Base-by-base conservation (phyloP, 2,888 invertebrate genomes). In the Sympetrum striolatum region DNA sequence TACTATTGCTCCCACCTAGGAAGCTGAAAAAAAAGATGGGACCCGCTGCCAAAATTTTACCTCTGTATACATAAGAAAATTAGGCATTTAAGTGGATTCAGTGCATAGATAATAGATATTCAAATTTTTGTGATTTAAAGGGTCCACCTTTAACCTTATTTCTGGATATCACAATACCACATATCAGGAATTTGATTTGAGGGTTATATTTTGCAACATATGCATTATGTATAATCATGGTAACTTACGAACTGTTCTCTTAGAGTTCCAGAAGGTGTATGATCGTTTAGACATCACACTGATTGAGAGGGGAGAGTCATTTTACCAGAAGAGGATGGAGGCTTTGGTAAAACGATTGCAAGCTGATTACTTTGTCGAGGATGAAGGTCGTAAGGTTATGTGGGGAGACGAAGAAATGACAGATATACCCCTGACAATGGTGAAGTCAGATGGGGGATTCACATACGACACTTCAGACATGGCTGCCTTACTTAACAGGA, bases 401-500 rank as follows among this genome's bases (percentile, higher is more conserved):
- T 98, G 98, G 96, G 93, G 92, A 91, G 95, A 95, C 15, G 95
- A 95, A 90, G 95, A 95, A 25, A 95, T 95, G 79, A 95, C 95
- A 91, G 96, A 95, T 12, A 96, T 99, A 91, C 99, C 99, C 0
- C 94, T 99, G 90, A 99, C 99, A 0, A 95, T 99, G 39, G 96
- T 99, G 0, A 99, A 99, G 94, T 98, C 98, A 1, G 99, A 99
- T 94, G 99, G 99, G 58, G 98, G 98, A 25, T 96, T 94, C 93
- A 99, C 99, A 0, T 99, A 99, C 93, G 99, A 99, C 93, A 99
- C 99, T 0, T 99, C 99, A 0, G 99, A 99, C 93, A 95, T 99
- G 96, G 98, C 99, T 1, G 96, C 98, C 4, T 96, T 99, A 31
- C 97, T 96, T 92, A 97, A 99, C 90, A 95, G 98, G 90, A 94